Conservation (phyloP, 2,797 vertebrate genomes). For the Centropyge bicolor region DNA sequence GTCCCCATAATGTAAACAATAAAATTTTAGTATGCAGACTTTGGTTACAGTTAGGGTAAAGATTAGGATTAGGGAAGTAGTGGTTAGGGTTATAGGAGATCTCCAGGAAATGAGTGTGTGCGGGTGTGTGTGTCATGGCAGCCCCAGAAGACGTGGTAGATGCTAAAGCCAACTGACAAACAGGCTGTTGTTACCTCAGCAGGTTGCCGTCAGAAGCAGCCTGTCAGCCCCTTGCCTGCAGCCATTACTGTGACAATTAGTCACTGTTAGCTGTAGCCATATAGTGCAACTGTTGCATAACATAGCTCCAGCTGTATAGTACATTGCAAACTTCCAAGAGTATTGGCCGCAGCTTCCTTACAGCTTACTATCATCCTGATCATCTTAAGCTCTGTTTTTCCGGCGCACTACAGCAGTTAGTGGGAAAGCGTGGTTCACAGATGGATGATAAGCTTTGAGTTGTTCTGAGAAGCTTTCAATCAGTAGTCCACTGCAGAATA, state of each 20-base stretch:
- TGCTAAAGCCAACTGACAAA: conserved; percentile 20
- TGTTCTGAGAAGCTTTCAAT: conserved; percentile 27
- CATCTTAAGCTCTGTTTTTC: conserved; percentile 45
- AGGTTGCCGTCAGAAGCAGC: conserved; percentile 29
- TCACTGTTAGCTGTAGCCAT: conserved; percentile 24
- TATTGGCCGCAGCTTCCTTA: conserved; percentile 3
- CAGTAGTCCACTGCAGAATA: conserved; percentile 23
- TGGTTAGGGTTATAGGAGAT: no score
- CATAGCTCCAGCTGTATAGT: conserved; percentile 15
- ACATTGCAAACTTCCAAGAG: conserved; percentile 8
- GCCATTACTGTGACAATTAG: conserved; percentile 42
- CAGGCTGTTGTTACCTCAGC: conserved; percentile 42
- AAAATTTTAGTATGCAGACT: no score
- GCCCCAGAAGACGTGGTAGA: background rate
- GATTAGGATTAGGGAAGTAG: no score
- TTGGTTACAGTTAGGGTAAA: no score
- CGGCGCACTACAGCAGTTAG: background rate
- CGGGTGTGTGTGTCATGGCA: no score
- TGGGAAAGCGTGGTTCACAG: conserved; percentile 10
- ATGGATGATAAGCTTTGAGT: conserved; percentile 29
- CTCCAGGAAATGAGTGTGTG: no score
- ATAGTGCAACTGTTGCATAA: conserved; percentile 45
- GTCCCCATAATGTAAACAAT: no score
- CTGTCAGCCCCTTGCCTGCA: conserved; percentile 27
- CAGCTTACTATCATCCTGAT: conserved; percentile 49